Evolutionary conservation across 2,797 vertebrate genomes (phyloP), one percentile per base, ranked within the genome.

Genomic region (Chaetodon trifasciatus): DNA sequence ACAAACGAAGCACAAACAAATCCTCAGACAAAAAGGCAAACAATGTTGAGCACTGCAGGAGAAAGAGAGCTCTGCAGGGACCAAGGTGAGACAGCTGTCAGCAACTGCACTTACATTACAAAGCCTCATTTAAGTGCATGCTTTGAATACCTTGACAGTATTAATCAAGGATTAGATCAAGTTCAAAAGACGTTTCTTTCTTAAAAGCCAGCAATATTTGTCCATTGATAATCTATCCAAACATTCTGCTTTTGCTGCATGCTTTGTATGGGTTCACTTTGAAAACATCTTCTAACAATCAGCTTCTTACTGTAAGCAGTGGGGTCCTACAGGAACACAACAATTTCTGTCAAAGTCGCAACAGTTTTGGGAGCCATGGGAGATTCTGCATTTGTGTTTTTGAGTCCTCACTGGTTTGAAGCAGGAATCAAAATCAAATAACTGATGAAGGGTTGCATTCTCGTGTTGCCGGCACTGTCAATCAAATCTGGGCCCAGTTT

Each of bases 1-100:
- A 67, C 50, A 52, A 73, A 65, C 73, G 39, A 1, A 40, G n/a
- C 69, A 67, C 64, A 74, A 78, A 78, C 64, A 74, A 79, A 72
- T 68, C 52, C 16, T 0, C 23, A 56, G 76, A 77, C 62, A 75
- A 72, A 76, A 74, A 72, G 46, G 50, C 19, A 53, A 83, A 73
- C 68, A 60, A n/a, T 46, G 50, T 73, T 44, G 55, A 80, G 64
- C 72, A 28, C 19, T 16, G 53, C 39, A 55, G 19, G 55, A 81
- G 50, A 74, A 69, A 76, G 37, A 19, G 9, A 11, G 10, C 49
- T 61, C 40, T 46, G 53, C 16, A 60, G 52, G 39, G 64, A 81
- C 61, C 72, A 68, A 56, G 64, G 57, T 63, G 63, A 67, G 50
- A 24, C 15, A n/a, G n/a, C 9, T 65, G 53, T 42, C 61, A 64